These are phyloP conservation scores for Octopus bimaculoides DNA, from an alignment of 1,140 invertebrate species.

Conservation along the genomic window DNA sequence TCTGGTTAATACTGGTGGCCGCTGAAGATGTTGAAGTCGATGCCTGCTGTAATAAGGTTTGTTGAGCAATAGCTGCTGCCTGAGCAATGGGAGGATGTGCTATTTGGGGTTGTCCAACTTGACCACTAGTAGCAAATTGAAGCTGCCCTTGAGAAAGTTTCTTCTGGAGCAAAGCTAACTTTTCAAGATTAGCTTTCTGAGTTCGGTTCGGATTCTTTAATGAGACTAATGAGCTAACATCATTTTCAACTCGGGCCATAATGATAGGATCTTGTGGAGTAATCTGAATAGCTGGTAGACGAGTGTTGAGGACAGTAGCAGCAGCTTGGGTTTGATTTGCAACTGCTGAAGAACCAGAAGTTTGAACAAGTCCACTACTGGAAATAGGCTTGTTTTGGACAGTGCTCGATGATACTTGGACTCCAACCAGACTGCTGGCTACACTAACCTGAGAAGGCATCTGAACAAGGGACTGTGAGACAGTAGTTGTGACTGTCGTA, in stretches of 20 bases:
- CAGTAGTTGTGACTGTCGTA: constrained; percentile 32
- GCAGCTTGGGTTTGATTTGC: constrained; percentile 6
- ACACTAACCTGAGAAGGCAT: constrained; percentile 18
- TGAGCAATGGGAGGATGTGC: constrained; percentile 14
- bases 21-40: constrained; percentile 3
- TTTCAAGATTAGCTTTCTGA: constrained; percentile 27
- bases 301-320: constrained; percentile 18
- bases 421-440: constrained; percentile 15
- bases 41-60: not conserved
- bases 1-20: constrained; percentile 1
- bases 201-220: constrained; percentile 26
- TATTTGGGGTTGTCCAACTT: constrained; percentile 18
- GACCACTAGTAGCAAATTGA: constrained; percentile 11
- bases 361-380: constrained; percentile 7
- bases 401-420: constrained; percentile 18
- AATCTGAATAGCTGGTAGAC: constrained; percentile 28
- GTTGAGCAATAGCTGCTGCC: not conserved
- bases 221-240: constrained; percentile 29
- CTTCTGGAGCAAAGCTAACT: constrained; percentile 24
- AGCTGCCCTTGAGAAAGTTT: constrained; percentile 26
- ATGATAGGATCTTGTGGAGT: constrained; percentile 25
- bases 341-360: not conserved
- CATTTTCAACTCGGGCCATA: constrained; percentile 27
- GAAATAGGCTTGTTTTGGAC: constrained; percentile 14
- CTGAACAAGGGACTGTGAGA: constrained; percentile 30